Evolutionary conservation across 2,113 vertebrate species (phyloP).

Genomic region (Misgurnus anguillicaudatus): DNA sequence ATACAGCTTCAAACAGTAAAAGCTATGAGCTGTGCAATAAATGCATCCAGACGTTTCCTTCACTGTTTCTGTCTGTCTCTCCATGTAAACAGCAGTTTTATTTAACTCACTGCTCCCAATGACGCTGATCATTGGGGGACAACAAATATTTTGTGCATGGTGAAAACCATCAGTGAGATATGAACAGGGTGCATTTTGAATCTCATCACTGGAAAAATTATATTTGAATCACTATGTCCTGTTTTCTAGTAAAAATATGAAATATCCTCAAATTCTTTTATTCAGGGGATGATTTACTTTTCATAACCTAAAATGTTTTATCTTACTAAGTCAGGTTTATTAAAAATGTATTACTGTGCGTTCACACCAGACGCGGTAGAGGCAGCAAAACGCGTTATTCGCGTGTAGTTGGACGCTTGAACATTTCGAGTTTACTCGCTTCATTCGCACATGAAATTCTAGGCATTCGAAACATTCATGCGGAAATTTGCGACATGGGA

Average conservation of each 20-base stretch:
- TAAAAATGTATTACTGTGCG: neutral
- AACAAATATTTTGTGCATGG: constrained; percentile 44
- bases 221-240: no score
- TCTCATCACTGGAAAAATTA: neutral
- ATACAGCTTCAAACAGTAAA: constrained; percentile 82
- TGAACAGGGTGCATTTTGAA: constrained; percentile 26
- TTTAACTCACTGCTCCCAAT: constrained; percentile 46
- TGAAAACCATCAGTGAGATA: constrained; percentile 40
- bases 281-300: neutral
- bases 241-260: neutral
- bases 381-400: no score
- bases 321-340: neutral
- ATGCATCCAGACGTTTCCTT: constrained; percentile 59
- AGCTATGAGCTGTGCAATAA: constrained; percentile 83
- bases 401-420: no score
- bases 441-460: no score
- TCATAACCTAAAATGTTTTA: neutral
- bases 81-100: constrained; percentile 56
- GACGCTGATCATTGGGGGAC: constrained; percentile 38
- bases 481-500: no score
- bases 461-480: no score
- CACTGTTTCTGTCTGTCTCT: constrained; percentile 36
- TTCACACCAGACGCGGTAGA: no score
- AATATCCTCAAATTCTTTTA: no score
- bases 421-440: no score